These are phyloP conservation scores for Trissolcus japonicus DNA, from an alignment of 2,888 invertebrate species.

Conservation along the genomic window DNA sequence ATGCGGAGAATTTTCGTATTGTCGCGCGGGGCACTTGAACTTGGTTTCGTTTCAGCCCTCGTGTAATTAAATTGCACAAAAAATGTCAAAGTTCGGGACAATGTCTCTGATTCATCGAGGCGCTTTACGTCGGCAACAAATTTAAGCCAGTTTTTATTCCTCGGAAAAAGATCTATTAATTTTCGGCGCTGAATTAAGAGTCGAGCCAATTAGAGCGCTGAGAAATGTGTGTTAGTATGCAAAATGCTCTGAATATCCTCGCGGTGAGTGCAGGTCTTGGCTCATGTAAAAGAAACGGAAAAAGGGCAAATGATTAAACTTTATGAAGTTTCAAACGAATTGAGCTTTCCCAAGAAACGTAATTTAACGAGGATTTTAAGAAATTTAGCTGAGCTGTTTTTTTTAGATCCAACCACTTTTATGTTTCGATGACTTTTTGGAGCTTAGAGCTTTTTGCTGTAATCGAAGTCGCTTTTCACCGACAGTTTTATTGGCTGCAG, in stretches of 20 bases:
- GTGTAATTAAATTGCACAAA: conserved; percentile 38
- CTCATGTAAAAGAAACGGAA: background rate
- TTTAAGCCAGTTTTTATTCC: conserved; percentile 26
- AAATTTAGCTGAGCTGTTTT: background rate
- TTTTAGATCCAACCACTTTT: conserved; percentile 1
- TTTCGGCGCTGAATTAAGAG: conserved; percentile 22
- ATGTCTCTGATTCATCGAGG: conserved; percentile 20
- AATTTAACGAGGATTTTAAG: conserved; percentile 9
- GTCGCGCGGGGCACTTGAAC: conserved; percentile 8
- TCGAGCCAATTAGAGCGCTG: background rate
- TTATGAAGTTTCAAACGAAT: conserved; percentile 18
- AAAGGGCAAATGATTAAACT: conserved; percentile 25
- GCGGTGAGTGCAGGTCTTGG: background rate
- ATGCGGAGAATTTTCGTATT: conserved; percentile 20
- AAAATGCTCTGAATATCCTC: conserved; percentile 22
- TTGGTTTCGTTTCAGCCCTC: background rate
- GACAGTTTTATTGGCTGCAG: no score
- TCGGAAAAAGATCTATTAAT: conserved; percentile 1
- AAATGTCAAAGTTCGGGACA: conserved; percentile 22
- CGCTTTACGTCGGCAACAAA: conserved; percentile 20
- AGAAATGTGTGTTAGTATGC: conserved; percentile 35
- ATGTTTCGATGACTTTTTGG: conserved; percentile 5
- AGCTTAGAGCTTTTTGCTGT: no score
- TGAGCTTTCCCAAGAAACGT: conserved; percentile 7
- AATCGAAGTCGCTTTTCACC: no score